Base-by-base conservation (phyloP, 2,113 vertebrate genomes). In the Corythornis vintsioides region DNA sequence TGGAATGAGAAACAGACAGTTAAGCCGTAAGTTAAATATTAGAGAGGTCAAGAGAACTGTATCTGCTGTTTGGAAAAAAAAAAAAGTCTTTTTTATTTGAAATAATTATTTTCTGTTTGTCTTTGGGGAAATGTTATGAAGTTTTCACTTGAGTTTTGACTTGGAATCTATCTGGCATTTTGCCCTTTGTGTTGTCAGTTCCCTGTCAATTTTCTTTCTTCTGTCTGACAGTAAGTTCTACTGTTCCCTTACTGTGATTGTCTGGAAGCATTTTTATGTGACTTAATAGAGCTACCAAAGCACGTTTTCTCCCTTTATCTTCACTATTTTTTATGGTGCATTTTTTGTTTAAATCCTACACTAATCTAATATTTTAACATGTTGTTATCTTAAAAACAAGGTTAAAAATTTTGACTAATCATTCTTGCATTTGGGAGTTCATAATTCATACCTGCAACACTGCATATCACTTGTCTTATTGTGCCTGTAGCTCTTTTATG, bases 341-440 rank as follows among this genome's bases (percentile, higher is more conserved):
- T 80, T 87, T 94, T 65, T 84, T 89, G 33, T 90, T 89, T 92
- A 69, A 92, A 65, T 89, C 59, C 57, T 67, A 63, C 53, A 77
- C 38, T 91, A 40, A 85, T 17, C 16, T 86, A 83, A 53, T 82
- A 29, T 90, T 96, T 93, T 93, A 93, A 43, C 50, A 90, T 83
- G 45, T 82, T 83, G 91, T 96, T 88, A 56, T 96, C 70, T 69
- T 80, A 87, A 87, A 88, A 85, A 52, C 55, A 77, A 96, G 77
- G 56, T 91, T 88, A 95, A 92, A 92, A 50, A 84, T 65, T 73
- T 82, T 90, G 66, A 84, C 26, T 71, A 72, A 91, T 95, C 74
- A 60, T 86, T 86, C 43, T 31, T 91, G 6, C 85, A 40, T 90
- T 90, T 94, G 61, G 47, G 38, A 42, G 16, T 56, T 92, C 79